A percentile compares a stretch with the other conserved stretches of the same genome.
These are phyloP conservation scores for Hyposoter dolosus DNA, from an alignment of 2,888 invertebrate genomes.

Conservation along the genomic window DNA sequence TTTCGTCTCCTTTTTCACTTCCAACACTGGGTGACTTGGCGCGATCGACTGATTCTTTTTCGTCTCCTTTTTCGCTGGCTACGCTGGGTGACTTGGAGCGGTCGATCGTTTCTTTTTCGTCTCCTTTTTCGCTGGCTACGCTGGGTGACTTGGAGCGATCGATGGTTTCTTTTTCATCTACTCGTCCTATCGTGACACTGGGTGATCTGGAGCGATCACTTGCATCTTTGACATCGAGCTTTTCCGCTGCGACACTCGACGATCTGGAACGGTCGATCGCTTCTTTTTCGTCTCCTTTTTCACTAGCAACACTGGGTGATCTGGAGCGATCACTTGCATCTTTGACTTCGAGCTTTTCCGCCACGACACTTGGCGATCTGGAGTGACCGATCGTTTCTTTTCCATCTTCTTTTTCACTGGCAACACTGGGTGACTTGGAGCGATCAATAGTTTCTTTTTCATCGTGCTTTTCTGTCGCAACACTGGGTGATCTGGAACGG, in stretches of 20 bases:
- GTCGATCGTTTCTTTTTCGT: constrained; percentile 40
- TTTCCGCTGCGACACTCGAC: not conserved
- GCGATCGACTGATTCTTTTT: not conserved
- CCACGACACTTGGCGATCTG: not conserved
- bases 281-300: constrained; percentile 6
- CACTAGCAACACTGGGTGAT: constrained; percentile 66
- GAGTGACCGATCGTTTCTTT: not conserved
- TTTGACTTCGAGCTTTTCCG: constrained; percentile 39
- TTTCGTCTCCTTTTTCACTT: constrained; percentile 40
- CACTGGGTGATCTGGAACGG: constrained; percentile 70
- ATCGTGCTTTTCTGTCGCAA: constrained; percentile 54
- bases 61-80: constrained; percentile 28
- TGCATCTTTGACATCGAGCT: not conserved
- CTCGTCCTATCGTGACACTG: constrained; percentile 11
- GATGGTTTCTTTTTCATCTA: not conserved
- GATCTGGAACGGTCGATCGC: constrained; percentile 43
- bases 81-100: constrained; percentile 36
- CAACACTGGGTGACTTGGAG: constrained; percentile 71
- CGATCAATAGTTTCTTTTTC: constrained; percentile 19
- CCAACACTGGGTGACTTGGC: constrained; percentile 44
- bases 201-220: constrained; percentile 44
- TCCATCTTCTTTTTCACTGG: constrained; percentile 51
- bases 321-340: constrained; percentile 27
- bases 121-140: constrained; percentile 31
- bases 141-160: constrained; percentile 30